Conservation (phyloP, 2,888 invertebrate species). For the Chrysolina oricalcia region DNA sequence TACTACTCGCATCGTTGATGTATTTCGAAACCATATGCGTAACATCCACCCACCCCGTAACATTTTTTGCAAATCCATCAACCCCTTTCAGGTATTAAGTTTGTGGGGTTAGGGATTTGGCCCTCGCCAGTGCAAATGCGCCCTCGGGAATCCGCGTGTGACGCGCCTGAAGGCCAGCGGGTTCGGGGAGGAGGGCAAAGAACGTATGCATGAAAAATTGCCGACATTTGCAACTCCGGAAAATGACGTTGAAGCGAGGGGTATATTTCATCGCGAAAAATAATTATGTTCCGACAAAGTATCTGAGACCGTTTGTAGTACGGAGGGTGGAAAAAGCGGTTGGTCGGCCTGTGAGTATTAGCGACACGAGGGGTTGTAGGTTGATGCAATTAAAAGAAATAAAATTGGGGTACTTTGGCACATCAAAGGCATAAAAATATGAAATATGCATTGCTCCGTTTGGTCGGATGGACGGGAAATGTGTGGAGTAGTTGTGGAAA, state of each 20-base stretch:
- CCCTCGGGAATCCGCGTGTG: slow-evolving; percentile 38
- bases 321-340: slow-evolving; percentile 16
- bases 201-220: slow-evolving; percentile 52
- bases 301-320: slow-evolving; percentile 6
- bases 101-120: slow-evolving; percentile 27
- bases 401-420: background rate
- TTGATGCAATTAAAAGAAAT: slow-evolving; percentile 3
- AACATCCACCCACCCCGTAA: background rate
- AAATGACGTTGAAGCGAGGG: slow-evolving; percentile 37
- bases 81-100: slow-evolving; percentile 24
- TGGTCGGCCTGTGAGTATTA: background rate
- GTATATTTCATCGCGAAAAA: slow-evolving; percentile 31
- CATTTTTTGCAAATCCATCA: slow-evolving; percentile 3
- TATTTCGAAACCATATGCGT: too few relatives aligned
- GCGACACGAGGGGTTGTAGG: background rate
- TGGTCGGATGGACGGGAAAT: background rate
- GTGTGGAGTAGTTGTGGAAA: too few relatives aligned
- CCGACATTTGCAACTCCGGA: slow-evolving; percentile 45
- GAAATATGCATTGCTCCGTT: background rate
- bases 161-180: slow-evolving; percentile 8
- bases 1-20: too few relatives aligned
- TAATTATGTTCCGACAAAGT: slow-evolving; percentile 28
- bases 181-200: slow-evolving; percentile 27
- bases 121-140: slow-evolving; percentile 28
- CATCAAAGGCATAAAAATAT: slow-evolving; percentile 11